Evolutionary conservation across 1,140 invertebrate species (phyloP), one percentile per base, ranked within the genome.

Genomic region (Epicauta chinensis): DNA sequence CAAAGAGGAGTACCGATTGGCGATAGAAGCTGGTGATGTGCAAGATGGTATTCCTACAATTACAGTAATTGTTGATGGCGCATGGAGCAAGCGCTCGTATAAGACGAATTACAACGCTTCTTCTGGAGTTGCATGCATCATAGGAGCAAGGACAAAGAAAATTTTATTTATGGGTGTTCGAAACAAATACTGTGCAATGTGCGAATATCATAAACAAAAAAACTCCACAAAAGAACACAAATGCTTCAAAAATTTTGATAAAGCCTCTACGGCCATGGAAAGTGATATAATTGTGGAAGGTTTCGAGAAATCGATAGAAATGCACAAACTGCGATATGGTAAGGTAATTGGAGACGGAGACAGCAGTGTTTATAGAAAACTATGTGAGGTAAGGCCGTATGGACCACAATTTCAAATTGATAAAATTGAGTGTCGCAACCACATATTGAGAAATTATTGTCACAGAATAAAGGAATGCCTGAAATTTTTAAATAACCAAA

Each of bases 161-260:
- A 45, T 70, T 3, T 53, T 72, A 5, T 61, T 61, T 43, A 42
- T 68, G 35, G 63, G 55, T 12, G 52, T 66, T 2, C 36, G 66
- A 29, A 66, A 66, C 50, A 69, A 62, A 50, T 62, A 60, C 45
- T 71, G 68, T 47, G 45, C 15, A 29, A 42, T 59, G 29, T 70
- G 67, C 56, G 3, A 40, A 29, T 16, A 16, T 73, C 2, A 62
- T 72, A 55, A 64, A 53, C 5, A 23, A 43, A 29, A n/a, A 10
- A n/a, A 17, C 4, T 23, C 14, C 29, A 1, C 12, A 14, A 2
- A 5, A 7, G 23, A 3, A 3, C 42, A 45, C 15, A 30, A 32
- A 31, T 45, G 42, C 10, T 45, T 14, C 13, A 45, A 45, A 45
- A 45, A 45, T 45, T 45, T 15, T 10, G 30, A 12, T 9, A 3